These are phyloP conservation scores for Pectinophora gossypiella DNA, from an alignment of 1,140 invertebrate species.

Conservation along the genomic window DNA sequence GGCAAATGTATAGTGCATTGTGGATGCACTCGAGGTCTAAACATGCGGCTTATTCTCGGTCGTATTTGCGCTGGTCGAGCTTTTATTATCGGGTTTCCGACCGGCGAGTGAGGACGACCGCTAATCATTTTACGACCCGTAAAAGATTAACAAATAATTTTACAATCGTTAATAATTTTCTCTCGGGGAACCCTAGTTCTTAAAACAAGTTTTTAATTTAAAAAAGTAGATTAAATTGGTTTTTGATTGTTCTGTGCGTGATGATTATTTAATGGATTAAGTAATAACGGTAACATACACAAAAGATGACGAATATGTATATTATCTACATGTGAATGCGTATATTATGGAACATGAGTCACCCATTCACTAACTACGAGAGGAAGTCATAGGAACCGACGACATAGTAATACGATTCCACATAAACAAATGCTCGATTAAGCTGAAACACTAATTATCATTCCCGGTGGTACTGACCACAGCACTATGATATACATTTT, in stretches of 20 bases:
- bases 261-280: no score
- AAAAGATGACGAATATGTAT: neutral
- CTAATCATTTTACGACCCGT: slow-evolving; percentile 51
- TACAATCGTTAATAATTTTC: slow-evolving; percentile 26
- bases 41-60: slow-evolving; percentile 40
- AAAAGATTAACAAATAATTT: slow-evolving; percentile 46
- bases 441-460: slow-evolving; percentile 10
- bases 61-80: slow-evolving; percentile 53
- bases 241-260: no score
- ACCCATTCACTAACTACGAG: slow-evolving; percentile 22
- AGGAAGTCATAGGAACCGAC: slow-evolving; percentile 21
- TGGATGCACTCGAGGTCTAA: slow-evolving; percentile 37
- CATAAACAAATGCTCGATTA: slow-evolving; percentile 21
- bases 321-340: neutral
- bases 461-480: no score
- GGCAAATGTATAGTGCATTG: slow-evolving; percentile 63
- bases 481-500: no score
- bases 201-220: no score
- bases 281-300: no score
- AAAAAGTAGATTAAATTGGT: no score
- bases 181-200: no score
- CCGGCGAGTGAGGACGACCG: slow-evolving; percentile 3
- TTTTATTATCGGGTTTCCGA: slow-evolving; percentile 51
- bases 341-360: slow-evolving; percentile 20
- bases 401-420: slow-evolving; percentile 20